Conservation (phyloP, 1,140 invertebrate genomes). For the Pentalonia nigronervosa region DNA sequence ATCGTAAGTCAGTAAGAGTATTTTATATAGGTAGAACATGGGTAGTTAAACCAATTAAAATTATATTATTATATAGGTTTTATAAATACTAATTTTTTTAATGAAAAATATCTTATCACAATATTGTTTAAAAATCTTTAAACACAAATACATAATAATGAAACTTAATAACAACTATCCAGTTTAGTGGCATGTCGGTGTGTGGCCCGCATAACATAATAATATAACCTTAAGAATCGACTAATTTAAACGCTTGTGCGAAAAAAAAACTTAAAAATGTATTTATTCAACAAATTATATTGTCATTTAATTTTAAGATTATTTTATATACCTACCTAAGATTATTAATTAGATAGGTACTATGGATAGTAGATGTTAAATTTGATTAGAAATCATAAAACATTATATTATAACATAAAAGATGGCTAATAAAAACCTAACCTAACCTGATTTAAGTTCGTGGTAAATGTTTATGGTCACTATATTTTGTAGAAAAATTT, state of each 20-base stretch:
- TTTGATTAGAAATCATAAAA: constrained; percentile 11
- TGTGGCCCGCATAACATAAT: background rate
- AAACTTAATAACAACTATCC: background rate
- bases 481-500: background rate
- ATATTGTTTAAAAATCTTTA: constrained; percentile 5
- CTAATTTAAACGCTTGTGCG: background rate
- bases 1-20: background rate
- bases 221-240: background rate
- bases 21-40: background rate
- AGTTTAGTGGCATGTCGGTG: background rate
- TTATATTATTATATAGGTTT: background rate
- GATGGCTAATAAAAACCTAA: background rate
- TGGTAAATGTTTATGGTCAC: background rate
- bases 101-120: background rate
- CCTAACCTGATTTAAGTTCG: constrained; percentile 4
- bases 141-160: background rate
- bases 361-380: background rate
- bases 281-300: background rate
- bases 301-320: background rate
- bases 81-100: background rate
- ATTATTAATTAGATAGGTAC: background rate
- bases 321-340: background rate
- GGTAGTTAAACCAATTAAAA: too few species aligned
- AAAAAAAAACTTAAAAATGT: background rate
- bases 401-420: background rate